phyloP scores from a whole-genome alignment of 2,888 invertebrate genomes.

The Rhodophaea formosa region DNA sequence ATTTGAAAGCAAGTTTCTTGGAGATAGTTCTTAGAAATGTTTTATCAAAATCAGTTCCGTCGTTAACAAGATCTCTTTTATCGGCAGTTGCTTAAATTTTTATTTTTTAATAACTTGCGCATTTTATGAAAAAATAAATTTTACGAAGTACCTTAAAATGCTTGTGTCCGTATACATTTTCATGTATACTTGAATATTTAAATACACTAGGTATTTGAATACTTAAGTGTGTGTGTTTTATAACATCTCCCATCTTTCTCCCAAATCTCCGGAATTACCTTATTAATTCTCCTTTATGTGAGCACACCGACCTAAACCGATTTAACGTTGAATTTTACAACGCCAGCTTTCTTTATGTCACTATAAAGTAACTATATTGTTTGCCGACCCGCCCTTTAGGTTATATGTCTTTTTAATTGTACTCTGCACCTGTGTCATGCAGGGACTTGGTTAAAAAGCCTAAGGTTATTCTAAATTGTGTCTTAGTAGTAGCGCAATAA shows the following conservation, averaged over 20 bases:
- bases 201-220: too few relatives aligned
- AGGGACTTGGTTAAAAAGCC: constrained; percentile 14
- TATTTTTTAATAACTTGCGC: too few relatives aligned
- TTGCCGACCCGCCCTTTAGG: constrained; percentile 15
- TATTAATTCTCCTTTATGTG: constrained; percentile 78
- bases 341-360: constrained; percentile 73
- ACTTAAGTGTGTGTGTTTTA: neutral
- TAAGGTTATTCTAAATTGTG: neutral
- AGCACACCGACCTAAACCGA: constrained; percentile 64
- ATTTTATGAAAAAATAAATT: too few relatives aligned
- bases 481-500: neutral
- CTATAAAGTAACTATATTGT: constrained; percentile 57
- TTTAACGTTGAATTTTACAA: constrained; percentile 66
- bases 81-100: too few relatives aligned
- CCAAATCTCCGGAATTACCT: constrained; percentile 70
- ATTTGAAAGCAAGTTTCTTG: too few relatives aligned
- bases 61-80: too few relatives aligned
- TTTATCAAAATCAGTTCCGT: too few relatives aligned
- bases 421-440: constrained; percentile 48
- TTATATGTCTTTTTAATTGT: constrained; percentile 18
- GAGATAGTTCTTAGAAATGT: too few relatives aligned
- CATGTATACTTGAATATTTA: too few relatives aligned
- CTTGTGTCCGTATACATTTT: too few relatives aligned
- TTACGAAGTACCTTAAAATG: too few relatives aligned
- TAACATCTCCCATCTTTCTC: constrained; percentile 50